A percentile compares a stretch with the other conserved stretches of the same genome.
Conservation (phyloP, 2,888 invertebrate species). For the Stenichneumon culpator region DNA sequence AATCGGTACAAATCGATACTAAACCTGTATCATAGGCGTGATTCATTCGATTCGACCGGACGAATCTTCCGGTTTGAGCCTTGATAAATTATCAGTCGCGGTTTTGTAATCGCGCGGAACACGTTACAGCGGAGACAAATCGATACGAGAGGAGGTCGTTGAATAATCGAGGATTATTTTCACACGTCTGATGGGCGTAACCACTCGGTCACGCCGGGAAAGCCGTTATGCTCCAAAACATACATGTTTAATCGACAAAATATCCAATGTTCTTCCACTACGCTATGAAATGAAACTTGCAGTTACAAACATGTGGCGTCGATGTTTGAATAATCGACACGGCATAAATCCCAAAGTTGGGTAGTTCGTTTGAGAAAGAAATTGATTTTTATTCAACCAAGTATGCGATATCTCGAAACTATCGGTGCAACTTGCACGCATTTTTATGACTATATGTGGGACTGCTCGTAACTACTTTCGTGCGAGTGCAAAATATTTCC, state of each 20-base stretch:
- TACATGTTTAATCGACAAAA: not conserved
- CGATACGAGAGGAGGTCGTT: not conserved
- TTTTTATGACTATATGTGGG: not conserved
- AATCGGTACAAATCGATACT: conserved; percentile 58
- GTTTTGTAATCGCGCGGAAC: not conserved
- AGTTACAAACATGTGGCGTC: conserved; percentile 35
- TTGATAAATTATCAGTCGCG: conserved; percentile 17
- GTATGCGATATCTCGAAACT: not conserved
- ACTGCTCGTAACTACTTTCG: not conserved
- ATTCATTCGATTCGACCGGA: conserved; percentile 26
- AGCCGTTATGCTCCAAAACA: not conserved
- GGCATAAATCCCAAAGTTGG: conserved; percentile 8
- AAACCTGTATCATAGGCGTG: conserved; percentile 14
- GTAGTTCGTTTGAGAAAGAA: not conserved
- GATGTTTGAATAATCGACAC: conserved; percentile 49
- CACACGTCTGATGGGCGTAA: not conserved
- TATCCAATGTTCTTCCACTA: not conserved
- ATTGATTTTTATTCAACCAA: too few relatives aligned
- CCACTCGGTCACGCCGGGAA: not conserved
- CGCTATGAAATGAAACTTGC: not conserved
- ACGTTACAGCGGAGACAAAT: not conserved
- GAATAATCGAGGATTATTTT: conserved; percentile 1
- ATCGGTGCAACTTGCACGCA: not conserved
- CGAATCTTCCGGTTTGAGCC: conserved; percentile 19
- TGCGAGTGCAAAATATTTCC: too few relatives aligned